These are phyloP conservation scores for Agrotis clavis DNA, from an alignment of 2,888 invertebrate genomes.

Conservation along the genomic window DNA sequence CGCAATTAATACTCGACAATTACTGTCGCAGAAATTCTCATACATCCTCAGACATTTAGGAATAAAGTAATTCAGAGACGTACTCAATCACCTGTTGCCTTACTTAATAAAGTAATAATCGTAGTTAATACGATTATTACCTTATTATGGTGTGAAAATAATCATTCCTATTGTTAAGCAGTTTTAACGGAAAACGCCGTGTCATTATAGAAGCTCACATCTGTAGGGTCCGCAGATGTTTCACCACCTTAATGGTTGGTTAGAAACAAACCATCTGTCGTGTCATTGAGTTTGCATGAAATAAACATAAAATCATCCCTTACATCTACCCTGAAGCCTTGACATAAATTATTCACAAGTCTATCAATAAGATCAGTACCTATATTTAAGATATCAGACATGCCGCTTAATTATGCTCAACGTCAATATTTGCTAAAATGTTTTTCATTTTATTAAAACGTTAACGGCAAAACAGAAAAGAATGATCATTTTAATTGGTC, in stretches of 20 bases:
- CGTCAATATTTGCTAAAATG: conserved; percentile 14
- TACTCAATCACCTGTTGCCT: conserved; percentile 42
- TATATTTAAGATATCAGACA: conserved; percentile 22
- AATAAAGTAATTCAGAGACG: conserved; percentile 41
- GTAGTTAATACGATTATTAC: conserved; percentile 36
- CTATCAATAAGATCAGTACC: conserved; percentile 18
- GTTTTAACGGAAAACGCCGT: conserved; percentile 29
- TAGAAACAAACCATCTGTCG: conserved; percentile 49
- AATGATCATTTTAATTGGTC: conserved; percentile 30
- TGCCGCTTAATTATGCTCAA: conserved; percentile 14
- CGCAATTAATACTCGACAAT: conserved; percentile 46
- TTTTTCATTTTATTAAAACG: conserved; percentile 11
- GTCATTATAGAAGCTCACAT: conserved; percentile 46
- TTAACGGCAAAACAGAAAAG: background rate
- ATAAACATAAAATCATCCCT: conserved; percentile 45
- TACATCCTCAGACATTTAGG: conserved; percentile 33
- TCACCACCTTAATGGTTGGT: conserved; percentile 13
- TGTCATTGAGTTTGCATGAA: conserved; percentile 27
- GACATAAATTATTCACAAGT: conserved; percentile 45
- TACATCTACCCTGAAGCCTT: conserved; percentile 24
- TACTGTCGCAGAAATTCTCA: conserved; percentile 33
- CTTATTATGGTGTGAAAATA: conserved; percentile 52
- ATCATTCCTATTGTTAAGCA: conserved; percentile 43
- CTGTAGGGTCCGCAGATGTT: conserved; percentile 56
- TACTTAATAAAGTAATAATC: background rate